Evolutionary conservation across 1,140 invertebrate genomes (phyloP).

Genomic region (Meloidogyne exigua): DNA sequence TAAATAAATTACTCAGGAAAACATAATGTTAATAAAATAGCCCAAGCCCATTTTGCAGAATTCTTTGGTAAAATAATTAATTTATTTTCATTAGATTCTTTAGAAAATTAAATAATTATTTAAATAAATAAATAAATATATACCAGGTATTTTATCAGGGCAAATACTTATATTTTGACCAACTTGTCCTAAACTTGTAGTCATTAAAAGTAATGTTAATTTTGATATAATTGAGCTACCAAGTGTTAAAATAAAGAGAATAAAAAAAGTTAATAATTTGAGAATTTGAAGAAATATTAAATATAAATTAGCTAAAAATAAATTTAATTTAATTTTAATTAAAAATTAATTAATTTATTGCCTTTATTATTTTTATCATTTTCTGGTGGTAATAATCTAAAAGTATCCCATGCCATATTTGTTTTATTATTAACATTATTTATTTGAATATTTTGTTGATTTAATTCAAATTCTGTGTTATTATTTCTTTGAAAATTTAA

Average conservation of each 20-base stretch:
- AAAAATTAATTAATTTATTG: background rate
- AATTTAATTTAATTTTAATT: background rate
- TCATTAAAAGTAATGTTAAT: conserved; percentile 55
- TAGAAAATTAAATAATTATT: conserved; percentile 14
- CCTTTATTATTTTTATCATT: conserved; percentile 9
- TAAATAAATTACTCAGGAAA: conserved; percentile 56
- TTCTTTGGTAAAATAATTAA: conserved; percentile 52
- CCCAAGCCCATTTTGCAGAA: conserved; percentile 61
- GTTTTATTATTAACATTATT: background rate
- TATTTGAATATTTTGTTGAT: background rate
- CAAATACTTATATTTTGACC: conserved; percentile 60
- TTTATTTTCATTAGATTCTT: conserved; percentile 49
- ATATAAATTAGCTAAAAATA: conserved; percentile 57
- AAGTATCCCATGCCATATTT: conserved; percentile 22
- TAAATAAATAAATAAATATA: conserved; percentile 24
- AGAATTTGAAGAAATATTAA: conserved; percentile 53
- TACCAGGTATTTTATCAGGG: conserved; percentile 54
- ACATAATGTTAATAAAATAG: conserved; percentile 47
- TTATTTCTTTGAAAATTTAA: background rate
- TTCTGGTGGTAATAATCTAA: conserved; percentile 11
- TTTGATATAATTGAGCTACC: conserved; percentile 56
- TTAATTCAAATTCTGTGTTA: too few species aligned
- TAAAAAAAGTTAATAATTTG: conserved; percentile 57
- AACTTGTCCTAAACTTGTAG: conserved; percentile 55
- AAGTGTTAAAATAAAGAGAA: conserved; percentile 56